These are phyloP conservation scores for Zootoca vivipara DNA, from an alignment of 2,113 vertebrate species.

Conservation along the genomic window DNA sequence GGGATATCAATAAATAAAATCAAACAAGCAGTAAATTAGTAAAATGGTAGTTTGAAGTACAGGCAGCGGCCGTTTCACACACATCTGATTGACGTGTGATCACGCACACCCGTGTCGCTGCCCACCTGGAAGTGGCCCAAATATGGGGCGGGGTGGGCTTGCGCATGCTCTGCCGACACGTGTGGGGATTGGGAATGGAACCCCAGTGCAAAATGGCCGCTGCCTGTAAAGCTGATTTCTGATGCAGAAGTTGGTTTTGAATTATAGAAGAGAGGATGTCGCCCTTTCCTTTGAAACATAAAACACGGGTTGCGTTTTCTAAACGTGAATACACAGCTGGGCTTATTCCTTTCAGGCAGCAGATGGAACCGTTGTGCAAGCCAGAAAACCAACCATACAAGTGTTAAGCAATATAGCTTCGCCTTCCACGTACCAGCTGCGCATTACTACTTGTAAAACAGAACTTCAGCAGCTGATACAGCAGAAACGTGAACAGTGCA, in stretches of 20 bases:
- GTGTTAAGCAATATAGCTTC: conserved; percentile 74
- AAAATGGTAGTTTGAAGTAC: neutral
- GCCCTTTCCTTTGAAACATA: neutral
- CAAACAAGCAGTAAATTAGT: neutral
- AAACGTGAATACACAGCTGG: neutral
- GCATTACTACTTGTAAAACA: conserved; percentile 90
- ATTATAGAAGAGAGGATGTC: neutral
- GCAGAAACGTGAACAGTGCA: conserved; percentile 95
- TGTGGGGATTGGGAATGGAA: no score
- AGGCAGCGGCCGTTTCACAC: no score
- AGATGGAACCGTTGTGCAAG: conserved; percentile 77
- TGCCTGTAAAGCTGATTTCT: neutral
- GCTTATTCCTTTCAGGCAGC: conserved; percentile 71
- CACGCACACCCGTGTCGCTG: no score
- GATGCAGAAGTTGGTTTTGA: neutral
- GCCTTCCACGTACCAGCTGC: conserved; percentile 85
- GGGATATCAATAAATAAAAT: neutral
- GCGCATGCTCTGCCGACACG: no score
- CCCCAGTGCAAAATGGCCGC: no score
- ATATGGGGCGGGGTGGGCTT: no score
- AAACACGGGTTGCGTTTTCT: neutral
- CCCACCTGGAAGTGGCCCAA: no score
- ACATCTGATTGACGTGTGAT: no score
- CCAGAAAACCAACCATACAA: conserved; percentile 79
- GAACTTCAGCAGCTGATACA: conserved; percentile 96